These are phyloP conservation scores for Caenorhabditis sp. DNA, from an alignment of 2,888 invertebrate species.

Conservation along the genomic window DNA sequence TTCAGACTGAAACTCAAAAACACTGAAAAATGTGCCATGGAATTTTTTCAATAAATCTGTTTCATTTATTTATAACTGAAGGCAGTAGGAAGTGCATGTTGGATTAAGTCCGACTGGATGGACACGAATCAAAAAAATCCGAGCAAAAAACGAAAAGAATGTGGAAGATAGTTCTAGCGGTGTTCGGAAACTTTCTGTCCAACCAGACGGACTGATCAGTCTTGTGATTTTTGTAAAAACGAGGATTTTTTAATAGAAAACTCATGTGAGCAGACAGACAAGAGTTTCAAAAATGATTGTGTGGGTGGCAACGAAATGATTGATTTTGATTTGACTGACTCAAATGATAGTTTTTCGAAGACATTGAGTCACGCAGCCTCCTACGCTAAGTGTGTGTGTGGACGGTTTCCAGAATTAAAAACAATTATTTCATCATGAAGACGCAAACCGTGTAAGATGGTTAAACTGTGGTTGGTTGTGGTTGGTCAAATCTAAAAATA, in stretches of 20 bases:
- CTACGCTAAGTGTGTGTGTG: too few relatives aligned
- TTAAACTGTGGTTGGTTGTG: constrained; percentile 1
- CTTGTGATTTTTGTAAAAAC: too few relatives aligned
- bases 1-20: constrained; percentile 10
- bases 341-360: too few relatives aligned
- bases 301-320: too few relatives aligned
- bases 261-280: too few relatives aligned
- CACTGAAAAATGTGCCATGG: neutral
- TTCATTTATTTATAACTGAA: constrained; percentile 16
- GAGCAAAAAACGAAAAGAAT: neutral
- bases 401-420: constrained; percentile 9
- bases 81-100: neutral
- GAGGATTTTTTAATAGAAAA: too few relatives aligned
- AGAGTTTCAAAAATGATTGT: too few relatives aligned
- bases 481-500: neutral
- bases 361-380: too few relatives aligned
- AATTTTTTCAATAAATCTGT: constrained; percentile 25
- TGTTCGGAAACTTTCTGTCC: neutral
- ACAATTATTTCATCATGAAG: constrained; percentile 17
- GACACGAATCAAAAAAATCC: neutral
- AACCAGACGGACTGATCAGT: too few relatives aligned
- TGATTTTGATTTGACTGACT: too few relatives aligned
- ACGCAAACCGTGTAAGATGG: neutral
- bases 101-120: neutral
- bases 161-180: neutral